Evolutionary conservation across 2,888 invertebrate genomes (phyloP).

Genomic region (Galeopsomyia nigrocyanea): DNA sequence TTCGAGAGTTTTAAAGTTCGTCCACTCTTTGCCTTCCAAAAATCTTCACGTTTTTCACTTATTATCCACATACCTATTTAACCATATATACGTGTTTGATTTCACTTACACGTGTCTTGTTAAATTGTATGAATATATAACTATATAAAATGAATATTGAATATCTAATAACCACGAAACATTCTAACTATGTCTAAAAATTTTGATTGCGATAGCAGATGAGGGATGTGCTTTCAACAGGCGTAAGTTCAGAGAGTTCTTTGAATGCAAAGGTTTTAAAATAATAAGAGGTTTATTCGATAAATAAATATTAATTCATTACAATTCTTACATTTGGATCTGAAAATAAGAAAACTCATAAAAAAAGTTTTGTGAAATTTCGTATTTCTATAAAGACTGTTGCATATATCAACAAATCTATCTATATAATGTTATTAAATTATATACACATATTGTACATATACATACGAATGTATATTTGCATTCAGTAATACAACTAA

Average conservation of each 20-base stretch:
- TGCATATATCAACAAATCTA: conserved; percentile 47
- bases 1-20: conserved; percentile 55
- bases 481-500: conserved; percentile 39
- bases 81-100: conserved; percentile 48
- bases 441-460: conserved; percentile 48
- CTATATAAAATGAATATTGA: conserved; percentile 37
- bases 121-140: conserved; percentile 41
- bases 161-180: conserved; percentile 43
- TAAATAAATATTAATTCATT: conserved; percentile 43
- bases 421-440: conserved; percentile 47
- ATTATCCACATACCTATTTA: conserved; percentile 47
- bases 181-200: conserved; percentile 41
- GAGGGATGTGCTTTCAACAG: conserved; percentile 36
- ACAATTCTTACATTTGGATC: conserved; percentile 34
- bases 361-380: conserved; percentile 43
- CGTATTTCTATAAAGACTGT: conserved; percentile 47
- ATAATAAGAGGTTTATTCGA: conserved; percentile 43
- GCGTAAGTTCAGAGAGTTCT: conserved; percentile 26
- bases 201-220: conserved; percentile 25
- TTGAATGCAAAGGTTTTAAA: conserved; percentile 31
- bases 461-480: conserved; percentile 45
- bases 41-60: conserved; percentile 53
- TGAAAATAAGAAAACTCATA: conserved; percentile 33
- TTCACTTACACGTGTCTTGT: conserved; percentile 49
- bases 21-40: conserved; percentile 64